A percentile compares a stretch with the other conserved stretches of the same genome.
Evolutionary conservation across 1,140 invertebrate genomes (phyloP).

Genomic region (Drosophila insularis): DNA sequence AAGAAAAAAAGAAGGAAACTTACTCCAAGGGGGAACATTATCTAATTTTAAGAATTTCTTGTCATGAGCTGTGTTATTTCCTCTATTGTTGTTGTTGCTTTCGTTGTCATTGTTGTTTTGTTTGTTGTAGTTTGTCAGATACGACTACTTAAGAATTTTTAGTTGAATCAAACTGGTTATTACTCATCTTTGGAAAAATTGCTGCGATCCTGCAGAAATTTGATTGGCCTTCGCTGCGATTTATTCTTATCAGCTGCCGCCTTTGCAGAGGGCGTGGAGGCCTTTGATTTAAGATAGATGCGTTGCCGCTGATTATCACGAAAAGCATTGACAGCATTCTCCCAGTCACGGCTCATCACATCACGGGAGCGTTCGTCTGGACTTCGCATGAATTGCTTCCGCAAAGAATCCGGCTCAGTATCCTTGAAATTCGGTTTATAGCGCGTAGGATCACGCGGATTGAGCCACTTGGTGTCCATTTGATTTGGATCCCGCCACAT

Average conservation of each 20-base stretch:
- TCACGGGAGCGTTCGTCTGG: constrained; percentile 54
- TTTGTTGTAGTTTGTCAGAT: too few relatives aligned
- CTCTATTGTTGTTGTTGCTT: background rate
- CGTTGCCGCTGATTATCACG: background rate
- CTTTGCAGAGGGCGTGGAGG: background rate
- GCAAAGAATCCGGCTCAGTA: constrained; percentile 40
- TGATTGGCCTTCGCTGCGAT: background rate
- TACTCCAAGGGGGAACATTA: background rate
- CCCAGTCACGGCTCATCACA: constrained; percentile 50
- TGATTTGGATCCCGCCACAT: constrained; percentile 45
- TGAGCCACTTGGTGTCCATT: constrained; percentile 49
- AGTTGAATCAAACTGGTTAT: background rate
- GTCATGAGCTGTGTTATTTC: background rate
- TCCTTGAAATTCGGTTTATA: constrained; percentile 52
- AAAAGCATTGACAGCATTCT: constrained; percentile 21
- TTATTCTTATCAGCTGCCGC: background rate
- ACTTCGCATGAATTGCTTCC: constrained; percentile 62
- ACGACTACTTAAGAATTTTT: too few relatives aligned
- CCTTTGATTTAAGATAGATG: background rate
- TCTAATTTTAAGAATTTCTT: background rate
- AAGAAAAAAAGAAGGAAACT: background rate
- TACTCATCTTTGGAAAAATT: background rate
- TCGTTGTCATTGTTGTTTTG: too few relatives aligned
- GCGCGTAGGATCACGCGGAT: constrained; percentile 27
- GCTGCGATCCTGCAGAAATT: background rate